A percentile compares a stretch with the other conserved stretches of the same genome.
Conservation (phyloP, 30 jellyfish, hydroid and myxozoan genomes). For the Aurelia sp. region DNA sequence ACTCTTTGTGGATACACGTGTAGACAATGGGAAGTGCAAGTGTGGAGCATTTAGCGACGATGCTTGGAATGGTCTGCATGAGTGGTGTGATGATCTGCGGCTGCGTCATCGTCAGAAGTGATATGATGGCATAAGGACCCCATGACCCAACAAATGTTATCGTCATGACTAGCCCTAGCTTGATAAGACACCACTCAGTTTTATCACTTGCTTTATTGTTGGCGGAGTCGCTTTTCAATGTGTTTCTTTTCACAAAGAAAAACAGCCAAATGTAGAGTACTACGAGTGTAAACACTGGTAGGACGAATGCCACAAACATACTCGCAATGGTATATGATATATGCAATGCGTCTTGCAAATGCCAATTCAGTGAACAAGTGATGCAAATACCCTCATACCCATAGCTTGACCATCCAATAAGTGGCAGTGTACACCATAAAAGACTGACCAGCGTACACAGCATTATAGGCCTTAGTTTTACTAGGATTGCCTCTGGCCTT, state of each 20-base stretch:
- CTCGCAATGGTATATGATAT: conserved; percentile 15
- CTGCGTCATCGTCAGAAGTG: conserved; percentile 6
- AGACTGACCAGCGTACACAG: conserved; percentile 18
- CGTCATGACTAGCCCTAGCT: conserved; percentile 27
- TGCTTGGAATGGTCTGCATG: conserved; percentile 45
- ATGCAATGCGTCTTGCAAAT: conserved; percentile 19
- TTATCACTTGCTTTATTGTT: not conserved
- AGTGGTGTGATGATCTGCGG: conserved; percentile 32
- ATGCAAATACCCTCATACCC: conserved; percentile 33
- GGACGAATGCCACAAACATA: conserved; percentile 17
- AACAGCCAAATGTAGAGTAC: conserved; percentile 2
- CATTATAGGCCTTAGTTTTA: not conserved
- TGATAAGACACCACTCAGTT: conserved; percentile 8
- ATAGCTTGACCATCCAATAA: conserved; percentile 54
- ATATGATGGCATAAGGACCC: conserved; percentile 41
- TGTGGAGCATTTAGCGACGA: conserved; percentile 36
- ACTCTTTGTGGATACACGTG: conserved; percentile 24
- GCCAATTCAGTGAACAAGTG: conserved; percentile 49
- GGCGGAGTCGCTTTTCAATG: conserved; percentile 16
- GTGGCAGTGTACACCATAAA: conserved; percentile 44
- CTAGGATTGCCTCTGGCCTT: not conserved
- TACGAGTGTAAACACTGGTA: conserved; percentile 4
- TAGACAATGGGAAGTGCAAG: conserved; percentile 41
- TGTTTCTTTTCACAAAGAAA: conserved; percentile 19
- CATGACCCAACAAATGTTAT: conserved; percentile 13